Evolutionary conservation across 1,140 invertebrate species (phyloP), one percentile per base, ranked within the genome.

Genomic region (Lordiphosa clarofinis): DNA sequence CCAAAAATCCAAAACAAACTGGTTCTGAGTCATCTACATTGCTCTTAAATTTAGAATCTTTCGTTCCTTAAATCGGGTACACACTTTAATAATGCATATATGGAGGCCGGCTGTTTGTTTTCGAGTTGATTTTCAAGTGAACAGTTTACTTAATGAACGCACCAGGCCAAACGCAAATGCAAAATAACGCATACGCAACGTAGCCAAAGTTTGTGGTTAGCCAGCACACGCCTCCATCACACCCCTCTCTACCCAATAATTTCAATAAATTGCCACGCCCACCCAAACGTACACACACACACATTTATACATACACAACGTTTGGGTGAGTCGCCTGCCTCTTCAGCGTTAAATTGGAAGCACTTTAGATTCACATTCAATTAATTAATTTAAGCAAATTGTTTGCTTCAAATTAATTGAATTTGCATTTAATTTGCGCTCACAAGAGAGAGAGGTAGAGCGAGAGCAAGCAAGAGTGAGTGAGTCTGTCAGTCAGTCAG

Each of bases 341-440:
- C 72, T 73, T 71, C 59, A 65, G 68, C 64, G 78, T 67, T 79
- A 70, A 82, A 82, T 78, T 82, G 78, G 68, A 82, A 79, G 74
- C 79, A 84, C 70, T 81, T 86, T 79, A 86, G 69, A 84, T 86
- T 73, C 79, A 74, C 63, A 84, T 84, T 84, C 82, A 87, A 87
- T 87, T 87, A 87, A 87, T 87, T 87, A 86, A 86, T 86, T 87
- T 76, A 87, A 87, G 82, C 82, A 87, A 87, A 87, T 81, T 82
- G 74, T 87, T 84, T 84, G 79, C 79, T 84, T 63, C 73, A 84
- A 84, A 84, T 84, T 84, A 84, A 84, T 84, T 84, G 82, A 87
- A 87, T 87, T 82, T 87, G 82, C 73, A 87, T 87, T 81, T 87
- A 87, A 87, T 82, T 84, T 86, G 73, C 64, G 76, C 76, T 76